phyloP scores from a whole-genome alignment of 2,888 invertebrate species.

The Yponomeuta sedellus region DNA sequence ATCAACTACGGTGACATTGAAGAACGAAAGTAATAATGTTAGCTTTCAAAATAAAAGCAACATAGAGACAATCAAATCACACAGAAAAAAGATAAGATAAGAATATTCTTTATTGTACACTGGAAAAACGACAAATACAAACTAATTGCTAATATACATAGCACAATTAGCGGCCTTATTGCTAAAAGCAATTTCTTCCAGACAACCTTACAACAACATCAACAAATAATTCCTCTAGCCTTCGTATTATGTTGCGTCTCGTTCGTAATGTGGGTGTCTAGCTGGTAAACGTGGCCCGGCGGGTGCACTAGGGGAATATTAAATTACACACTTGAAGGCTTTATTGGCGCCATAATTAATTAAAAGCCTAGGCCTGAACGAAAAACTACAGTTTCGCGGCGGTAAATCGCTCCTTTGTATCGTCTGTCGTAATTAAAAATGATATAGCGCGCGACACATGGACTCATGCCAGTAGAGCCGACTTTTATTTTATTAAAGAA shows the following conservation, averaged over 20 bases:
- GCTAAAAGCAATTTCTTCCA: too few species aligned
- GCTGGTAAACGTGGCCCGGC: conserved; percentile 34
- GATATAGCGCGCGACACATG: conserved; percentile 20
- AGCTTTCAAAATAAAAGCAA: too few species aligned
- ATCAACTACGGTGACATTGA: too few species aligned
- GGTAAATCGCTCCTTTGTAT: conserved; percentile 21
- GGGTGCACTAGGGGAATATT: conserved; percentile 44
- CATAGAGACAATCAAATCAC: too few species aligned
- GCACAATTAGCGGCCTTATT: too few species aligned
- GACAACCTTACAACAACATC: too few species aligned
- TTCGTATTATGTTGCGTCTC: neutral
- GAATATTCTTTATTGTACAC: too few species aligned
- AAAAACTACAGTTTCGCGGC: conserved; percentile 8
- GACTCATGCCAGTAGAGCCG: conserved; percentile 19
- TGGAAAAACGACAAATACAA: too few species aligned
- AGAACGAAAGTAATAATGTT: too few species aligned
- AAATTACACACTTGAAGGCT: conserved; percentile 48
- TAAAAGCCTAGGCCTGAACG: conserved; percentile 27
- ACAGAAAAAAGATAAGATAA: too few species aligned
- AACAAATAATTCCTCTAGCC: too few species aligned
- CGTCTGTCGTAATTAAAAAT: conserved; percentile 23
- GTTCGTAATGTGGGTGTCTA: neutral
- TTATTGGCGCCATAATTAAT: conserved; percentile 50
- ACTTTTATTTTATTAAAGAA: conserved; percentile 9
- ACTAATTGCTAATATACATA: too few species aligned